These are phyloP conservation scores for Apotomis capreana DNA, from an alignment of 2,888 invertebrate species.

Conservation along the genomic window DNA sequence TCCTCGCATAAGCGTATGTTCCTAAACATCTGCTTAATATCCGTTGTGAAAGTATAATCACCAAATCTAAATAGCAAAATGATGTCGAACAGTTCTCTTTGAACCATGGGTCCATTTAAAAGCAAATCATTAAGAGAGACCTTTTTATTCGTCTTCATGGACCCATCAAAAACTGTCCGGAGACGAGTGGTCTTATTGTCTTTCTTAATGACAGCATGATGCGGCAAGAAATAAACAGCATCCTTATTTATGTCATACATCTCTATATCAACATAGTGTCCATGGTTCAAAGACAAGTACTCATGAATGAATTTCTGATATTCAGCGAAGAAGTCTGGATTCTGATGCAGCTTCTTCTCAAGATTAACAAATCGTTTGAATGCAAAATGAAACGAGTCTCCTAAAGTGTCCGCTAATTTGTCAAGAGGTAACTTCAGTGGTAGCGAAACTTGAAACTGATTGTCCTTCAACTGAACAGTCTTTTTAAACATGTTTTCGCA, in stretches of 20 bases:
- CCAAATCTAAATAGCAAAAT: conserved; percentile 11
- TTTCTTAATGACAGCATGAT: not conserved
- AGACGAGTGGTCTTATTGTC: conserved; percentile 2
- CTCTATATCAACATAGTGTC: conserved; percentile 16
- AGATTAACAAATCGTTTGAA: conserved; percentile 43
- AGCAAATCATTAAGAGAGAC: conserved; percentile 12
- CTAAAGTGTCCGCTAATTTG: conserved; percentile 19
- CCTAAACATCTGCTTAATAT: conserved; percentile 18
- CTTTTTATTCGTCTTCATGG: conserved; percentile 17
- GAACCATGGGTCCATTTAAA: conserved; percentile 4
- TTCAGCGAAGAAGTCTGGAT: conserved; percentile 19
- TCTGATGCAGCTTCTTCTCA: conserved; percentile 40
- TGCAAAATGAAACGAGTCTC: conserved; percentile 45
- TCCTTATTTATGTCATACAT: conserved; percentile 3
- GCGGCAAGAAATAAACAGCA: conserved; percentile 3
- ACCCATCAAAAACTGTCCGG: conserved; percentile 8
- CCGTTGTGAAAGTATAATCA: conserved; percentile 9
- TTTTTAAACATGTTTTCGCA: not conserved
- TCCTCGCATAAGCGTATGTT: not conserved
- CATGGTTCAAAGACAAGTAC: conserved; percentile 5
- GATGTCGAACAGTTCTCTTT: conserved; percentile 11
- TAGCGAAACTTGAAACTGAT: not conserved
- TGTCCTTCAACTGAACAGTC: not conserved
- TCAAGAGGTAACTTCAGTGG: not conserved
- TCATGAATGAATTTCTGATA: conserved; percentile 40